These are phyloP conservation scores for Halyomorpha halys DNA, from an alignment of 1,140 invertebrate genomes.

Conservation along the genomic window DNA sequence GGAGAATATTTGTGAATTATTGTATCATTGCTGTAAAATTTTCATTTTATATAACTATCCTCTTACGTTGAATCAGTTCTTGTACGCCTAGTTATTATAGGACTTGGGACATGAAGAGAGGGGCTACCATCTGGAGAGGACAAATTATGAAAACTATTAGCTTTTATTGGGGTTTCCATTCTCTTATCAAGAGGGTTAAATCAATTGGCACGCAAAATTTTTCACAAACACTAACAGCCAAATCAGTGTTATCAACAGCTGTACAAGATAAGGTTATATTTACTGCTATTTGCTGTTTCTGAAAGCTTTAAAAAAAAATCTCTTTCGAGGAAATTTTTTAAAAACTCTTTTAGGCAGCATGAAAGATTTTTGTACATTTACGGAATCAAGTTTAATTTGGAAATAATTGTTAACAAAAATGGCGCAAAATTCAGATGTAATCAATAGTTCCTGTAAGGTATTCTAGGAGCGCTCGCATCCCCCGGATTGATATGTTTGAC, in stretches of 20 bases:
- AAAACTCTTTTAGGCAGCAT: no score
- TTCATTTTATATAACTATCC: neutral
- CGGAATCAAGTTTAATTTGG: no score
- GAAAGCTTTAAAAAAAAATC: no score
- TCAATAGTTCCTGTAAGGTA: constrained; percentile 9
- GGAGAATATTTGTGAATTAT: neutral
- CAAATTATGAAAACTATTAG: constrained; percentile 15
- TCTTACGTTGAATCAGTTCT: constrained; percentile 68
- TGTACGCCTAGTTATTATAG: constrained; percentile 64
- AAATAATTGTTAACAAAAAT: neutral
- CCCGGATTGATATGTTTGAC: constrained; percentile 5
- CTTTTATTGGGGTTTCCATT: constrained; percentile 18
- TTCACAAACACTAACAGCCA: neutral
- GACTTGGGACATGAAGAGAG: constrained; percentile 55
- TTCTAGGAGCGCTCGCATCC: constrained; percentile 2
- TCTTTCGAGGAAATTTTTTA: no score
- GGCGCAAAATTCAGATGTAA: neutral
- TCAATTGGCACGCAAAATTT: neutral
- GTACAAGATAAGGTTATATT: no score
- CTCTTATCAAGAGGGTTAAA: neutral
- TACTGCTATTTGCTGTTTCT: no score
- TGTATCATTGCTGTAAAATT: neutral
- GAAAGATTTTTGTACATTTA: no score
- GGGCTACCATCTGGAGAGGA: constrained; percentile 31
- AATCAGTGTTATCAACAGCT: no score